phyloP scores from a whole-genome alignment of 2,888 invertebrate species.

The Cyaniris semiargus region DNA sequence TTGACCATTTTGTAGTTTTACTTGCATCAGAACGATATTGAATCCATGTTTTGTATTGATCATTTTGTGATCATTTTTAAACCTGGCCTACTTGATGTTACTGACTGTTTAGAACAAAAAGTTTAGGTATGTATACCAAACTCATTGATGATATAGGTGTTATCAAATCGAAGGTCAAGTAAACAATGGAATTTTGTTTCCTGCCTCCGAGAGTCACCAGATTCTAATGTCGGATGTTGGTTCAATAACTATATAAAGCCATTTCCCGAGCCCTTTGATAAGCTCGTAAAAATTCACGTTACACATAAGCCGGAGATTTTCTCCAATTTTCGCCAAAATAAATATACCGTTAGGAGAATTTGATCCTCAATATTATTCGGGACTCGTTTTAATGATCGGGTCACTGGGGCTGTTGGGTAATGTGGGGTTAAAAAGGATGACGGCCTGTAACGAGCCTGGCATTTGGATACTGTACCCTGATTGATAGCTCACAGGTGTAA shows the following conservation, averaged over 20 bases:
- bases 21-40: not conserved
- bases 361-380: constrained; percentile 28
- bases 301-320: not conserved
- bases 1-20: not conserved
- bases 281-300: constrained; percentile 12
- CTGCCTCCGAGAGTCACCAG: not conserved
- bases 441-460: not conserved
- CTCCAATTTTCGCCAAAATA: constrained; percentile 14
- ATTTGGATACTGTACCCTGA: constrained; percentile 6
- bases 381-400: constrained; percentile 31
- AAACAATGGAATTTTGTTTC: not conserved
- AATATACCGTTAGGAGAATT: not conserved
- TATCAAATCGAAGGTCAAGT: not conserved
- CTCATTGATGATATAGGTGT: not conserved
- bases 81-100: not conserved
- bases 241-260: constrained; percentile 12
- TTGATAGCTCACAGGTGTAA: constrained; percentile 2
- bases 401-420: constrained; percentile 20
- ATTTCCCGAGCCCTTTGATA: constrained; percentile 10
- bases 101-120: not conserved
- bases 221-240: not conserved
- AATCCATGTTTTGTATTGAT: not conserved
- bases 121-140: not conserved
- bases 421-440: constrained; percentile 29
- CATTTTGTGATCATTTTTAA: not conserved